These are phyloP conservation scores for Drosophila tsacasi DNA, from an alignment of 1,140 invertebrate genomes.

Conservation along the genomic window DNA sequence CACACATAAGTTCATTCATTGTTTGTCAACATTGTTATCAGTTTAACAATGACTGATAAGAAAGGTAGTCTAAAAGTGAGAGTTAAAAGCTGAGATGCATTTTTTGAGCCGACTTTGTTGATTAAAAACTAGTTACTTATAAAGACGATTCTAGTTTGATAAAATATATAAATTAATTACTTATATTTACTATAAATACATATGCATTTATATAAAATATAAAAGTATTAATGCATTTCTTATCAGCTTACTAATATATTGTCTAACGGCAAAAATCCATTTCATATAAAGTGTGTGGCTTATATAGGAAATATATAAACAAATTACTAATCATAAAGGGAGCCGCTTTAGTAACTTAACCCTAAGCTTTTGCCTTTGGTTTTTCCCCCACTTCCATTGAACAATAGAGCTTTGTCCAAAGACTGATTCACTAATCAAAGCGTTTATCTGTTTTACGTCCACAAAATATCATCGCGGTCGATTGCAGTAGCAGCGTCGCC, in stretches of 20 bases:
- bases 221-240: no score
- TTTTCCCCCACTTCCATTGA: conserved; percentile 12
- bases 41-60: background rate
- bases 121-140: no score
- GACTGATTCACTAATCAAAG: conserved; percentile 32
- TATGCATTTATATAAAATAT: no score
- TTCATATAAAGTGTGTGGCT: background rate
- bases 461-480: conserved; percentile 36
- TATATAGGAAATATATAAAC: background rate
- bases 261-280: background rate
- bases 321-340: background rate
- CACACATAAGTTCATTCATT: background rate
- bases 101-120: no score
- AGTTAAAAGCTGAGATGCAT: background rate
- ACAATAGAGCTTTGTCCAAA: conserved; percentile 29
- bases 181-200: no score
- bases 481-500: conserved; percentile 55
- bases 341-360: background rate
- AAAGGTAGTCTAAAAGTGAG: background rate
- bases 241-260: background rate
- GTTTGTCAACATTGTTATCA: conserved; percentile 2
- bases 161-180: background rate
- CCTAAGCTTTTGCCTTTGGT: background rate
- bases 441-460: conserved; percentile 23
- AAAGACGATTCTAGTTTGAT: no score